These are phyloP conservation scores for Calephelis virginiensis DNA, from an alignment of 1,140 invertebrate species.

Conservation along the genomic window DNA sequence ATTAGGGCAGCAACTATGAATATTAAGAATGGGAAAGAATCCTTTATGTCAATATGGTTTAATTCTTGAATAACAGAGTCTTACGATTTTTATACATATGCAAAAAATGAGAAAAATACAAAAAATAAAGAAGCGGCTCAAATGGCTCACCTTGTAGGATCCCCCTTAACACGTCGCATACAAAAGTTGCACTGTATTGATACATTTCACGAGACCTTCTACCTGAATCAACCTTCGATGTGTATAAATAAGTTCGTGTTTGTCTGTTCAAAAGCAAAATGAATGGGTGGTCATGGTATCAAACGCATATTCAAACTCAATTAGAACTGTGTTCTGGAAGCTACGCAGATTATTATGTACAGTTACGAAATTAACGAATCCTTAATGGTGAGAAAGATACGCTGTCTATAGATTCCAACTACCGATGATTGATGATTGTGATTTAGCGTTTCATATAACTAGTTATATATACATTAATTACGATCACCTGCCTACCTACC, in stretches of 20 bases:
- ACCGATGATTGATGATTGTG: too few species aligned
- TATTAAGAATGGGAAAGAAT: too few species aligned
- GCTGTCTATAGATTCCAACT: too few species aligned
- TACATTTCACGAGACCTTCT: conserved; percentile 71
- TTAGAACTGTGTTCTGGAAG: neutral
- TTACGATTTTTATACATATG: neutral
- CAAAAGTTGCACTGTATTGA: conserved; percentile 72
- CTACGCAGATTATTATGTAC: neutral
- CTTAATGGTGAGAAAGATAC: neutral
- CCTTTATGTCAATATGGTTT: too few species aligned
- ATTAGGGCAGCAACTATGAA: too few species aligned
- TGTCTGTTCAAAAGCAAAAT: conserved; percentile 34
- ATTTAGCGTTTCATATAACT: too few species aligned
- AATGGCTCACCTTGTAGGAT: conserved; percentile 56
- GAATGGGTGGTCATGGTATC: conserved; percentile 33
- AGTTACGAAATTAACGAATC: neutral
- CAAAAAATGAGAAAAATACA: conserved; percentile 35
- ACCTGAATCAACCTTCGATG: conserved; percentile 59
- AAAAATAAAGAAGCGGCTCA: conserved; percentile 51
- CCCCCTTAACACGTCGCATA: conserved; percentile 64
- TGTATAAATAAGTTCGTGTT: conserved; percentile 46
- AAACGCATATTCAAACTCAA: conserved; percentile 36
- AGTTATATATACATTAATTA: too few species aligned
- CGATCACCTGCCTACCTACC: too few species aligned
- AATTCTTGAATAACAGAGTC: neutral